These are phyloP conservation scores for Melanerpes formicivorus DNA, from an alignment of 2,113 vertebrate genomes.

Conservation along the genomic window DNA sequence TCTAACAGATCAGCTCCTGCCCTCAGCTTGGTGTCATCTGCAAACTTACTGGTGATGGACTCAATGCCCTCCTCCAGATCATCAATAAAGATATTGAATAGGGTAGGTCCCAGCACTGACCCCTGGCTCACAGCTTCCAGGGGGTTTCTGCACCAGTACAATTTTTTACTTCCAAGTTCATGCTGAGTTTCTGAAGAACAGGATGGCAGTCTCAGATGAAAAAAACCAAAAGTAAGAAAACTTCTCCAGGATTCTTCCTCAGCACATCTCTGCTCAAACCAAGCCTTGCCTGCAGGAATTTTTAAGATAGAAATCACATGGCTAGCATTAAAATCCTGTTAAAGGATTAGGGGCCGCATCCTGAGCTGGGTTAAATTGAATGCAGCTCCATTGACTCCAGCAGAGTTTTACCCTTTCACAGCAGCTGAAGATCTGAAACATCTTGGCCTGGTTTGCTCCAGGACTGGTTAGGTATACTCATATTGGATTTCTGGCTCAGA, in stretches of 20 bases:
- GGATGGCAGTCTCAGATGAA: background rate
- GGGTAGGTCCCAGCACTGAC: no score
- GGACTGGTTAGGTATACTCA: background rate
- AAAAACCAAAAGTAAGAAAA: background rate
- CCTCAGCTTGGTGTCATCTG: no score
- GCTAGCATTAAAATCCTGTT: constrained; percentile 67
- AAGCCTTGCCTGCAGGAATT: constrained; percentile 24
- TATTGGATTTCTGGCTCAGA: constrained; percentile 10
- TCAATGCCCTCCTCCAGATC: no score
- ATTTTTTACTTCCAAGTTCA: background rate
- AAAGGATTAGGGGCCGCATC: background rate
- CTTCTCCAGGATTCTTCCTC: background rate
- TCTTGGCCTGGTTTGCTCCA: constrained; percentile 28
- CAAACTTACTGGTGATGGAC: no score
- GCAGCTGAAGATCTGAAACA: background rate
- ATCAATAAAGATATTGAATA: no score
- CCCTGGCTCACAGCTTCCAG: background rate
- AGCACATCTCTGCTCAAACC: background rate
- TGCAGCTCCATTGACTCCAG: constrained; percentile 39
- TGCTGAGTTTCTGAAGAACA: background rate
- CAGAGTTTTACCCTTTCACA: constrained; percentile 23
- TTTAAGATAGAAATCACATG: constrained; percentile 61
- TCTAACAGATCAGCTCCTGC: no score
- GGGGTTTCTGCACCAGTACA: background rate
- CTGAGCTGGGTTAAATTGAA: constrained; percentile 41